A percentile compares a stretch with the other conserved stretches of the same genome.
These are phyloP conservation scores for Tetanocera ferruginea DNA, from an alignment of 2,888 invertebrate genomes.

Conservation along the genomic window DNA sequence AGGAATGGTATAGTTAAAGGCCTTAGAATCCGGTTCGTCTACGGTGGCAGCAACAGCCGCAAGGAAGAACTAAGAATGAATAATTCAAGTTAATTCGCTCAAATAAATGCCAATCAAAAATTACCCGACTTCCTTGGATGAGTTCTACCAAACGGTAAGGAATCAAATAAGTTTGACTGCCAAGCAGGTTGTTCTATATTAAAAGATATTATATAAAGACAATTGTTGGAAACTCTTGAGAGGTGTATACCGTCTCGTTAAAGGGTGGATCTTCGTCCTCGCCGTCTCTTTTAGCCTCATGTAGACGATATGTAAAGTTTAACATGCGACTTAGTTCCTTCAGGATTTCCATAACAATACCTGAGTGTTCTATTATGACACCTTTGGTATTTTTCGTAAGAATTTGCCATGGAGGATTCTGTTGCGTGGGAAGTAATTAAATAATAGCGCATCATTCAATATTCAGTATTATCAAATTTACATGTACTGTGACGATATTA, in stretches of 20 bases:
- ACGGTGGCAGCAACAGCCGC: slow-evolving; percentile 67
- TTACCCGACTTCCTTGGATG: slow-evolving; percentile 58
- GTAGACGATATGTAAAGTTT: slow-evolving; percentile 78
- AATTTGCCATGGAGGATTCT: slow-evolving; percentile 93
- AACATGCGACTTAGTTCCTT: slow-evolving; percentile 81
- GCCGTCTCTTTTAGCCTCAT: slow-evolving; percentile 53
- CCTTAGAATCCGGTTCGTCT: slow-evolving; percentile 62
- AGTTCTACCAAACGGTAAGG: slow-evolving; percentile 60
- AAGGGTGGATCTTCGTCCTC: slow-evolving; percentile 47
- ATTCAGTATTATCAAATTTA: slow-evolving; percentile 68
- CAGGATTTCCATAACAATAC: slow-evolving; percentile 85
- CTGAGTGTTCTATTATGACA: slow-evolving; percentile 72
- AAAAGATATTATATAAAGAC: background rate
- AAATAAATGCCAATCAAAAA: background rate
- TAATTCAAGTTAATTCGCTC: background rate
- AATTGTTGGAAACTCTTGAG: background rate
- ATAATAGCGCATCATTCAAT: background rate
- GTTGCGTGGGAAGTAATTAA: background rate
- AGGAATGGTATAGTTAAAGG: slow-evolving; percentile 83
- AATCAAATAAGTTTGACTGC: slow-evolving; percentile 62
- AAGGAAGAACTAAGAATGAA: slow-evolving; percentile 58
- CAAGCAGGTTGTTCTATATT: slow-evolving; percentile 57
- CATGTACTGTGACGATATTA: slow-evolving; percentile 83
- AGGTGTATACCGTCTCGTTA: slow-evolving; percentile 59
- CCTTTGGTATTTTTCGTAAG: slow-evolving; percentile 73